A percentile compares a stretch with the other conserved stretches of the same genome.
phyloP scores from a whole-genome alignment of 2,888 invertebrate genomes.

The Torymus auratus region DNA sequence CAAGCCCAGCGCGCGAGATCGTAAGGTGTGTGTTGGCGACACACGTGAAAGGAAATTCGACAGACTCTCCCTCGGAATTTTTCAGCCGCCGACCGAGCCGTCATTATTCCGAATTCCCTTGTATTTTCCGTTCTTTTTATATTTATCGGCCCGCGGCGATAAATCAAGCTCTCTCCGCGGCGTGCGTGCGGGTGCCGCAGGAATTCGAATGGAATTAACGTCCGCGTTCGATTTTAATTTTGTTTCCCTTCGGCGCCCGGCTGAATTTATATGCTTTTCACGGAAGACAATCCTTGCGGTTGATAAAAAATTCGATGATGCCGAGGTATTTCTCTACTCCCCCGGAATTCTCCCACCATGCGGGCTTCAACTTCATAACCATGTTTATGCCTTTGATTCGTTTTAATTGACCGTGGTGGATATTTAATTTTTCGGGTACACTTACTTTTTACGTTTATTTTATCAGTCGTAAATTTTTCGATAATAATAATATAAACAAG shows the following conservation, averaged over 20 bases:
- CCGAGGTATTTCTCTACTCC: slow-evolving; percentile 23
- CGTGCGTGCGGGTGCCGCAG: slow-evolving; percentile 16
- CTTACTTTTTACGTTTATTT: no score
- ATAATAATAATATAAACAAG: no score
- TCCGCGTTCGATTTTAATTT: slow-evolving; percentile 58
- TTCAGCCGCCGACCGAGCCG: not conserved
- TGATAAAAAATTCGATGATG: slow-evolving; percentile 22
- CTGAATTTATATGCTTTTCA: slow-evolving; percentile 43
- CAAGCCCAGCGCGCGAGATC: no score
- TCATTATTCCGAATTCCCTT: slow-evolving; percentile 47
- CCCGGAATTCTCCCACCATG: not conserved
- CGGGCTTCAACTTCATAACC: no score
- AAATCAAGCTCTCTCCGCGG: slow-evolving; percentile 44
- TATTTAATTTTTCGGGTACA: no score
- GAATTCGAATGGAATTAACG: slow-evolving; percentile 58
- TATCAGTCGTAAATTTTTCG: no score
- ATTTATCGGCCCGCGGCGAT: slow-evolving; percentile 46
- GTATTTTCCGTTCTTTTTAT: slow-evolving; percentile 27
- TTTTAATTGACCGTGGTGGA: no score
- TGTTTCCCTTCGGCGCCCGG: slow-evolving; percentile 51
- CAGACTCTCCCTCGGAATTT: slow-evolving; percentile 22
- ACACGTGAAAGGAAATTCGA: slow-evolving; percentile 45
- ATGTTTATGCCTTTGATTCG: no score
- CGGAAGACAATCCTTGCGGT: slow-evolving; percentile 44
- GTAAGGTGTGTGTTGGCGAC: not conserved